Evolutionary conservation across 2,113 vertebrate genomes (phyloP).

Genomic region (Heterotilapia buettikoferi): DNA sequence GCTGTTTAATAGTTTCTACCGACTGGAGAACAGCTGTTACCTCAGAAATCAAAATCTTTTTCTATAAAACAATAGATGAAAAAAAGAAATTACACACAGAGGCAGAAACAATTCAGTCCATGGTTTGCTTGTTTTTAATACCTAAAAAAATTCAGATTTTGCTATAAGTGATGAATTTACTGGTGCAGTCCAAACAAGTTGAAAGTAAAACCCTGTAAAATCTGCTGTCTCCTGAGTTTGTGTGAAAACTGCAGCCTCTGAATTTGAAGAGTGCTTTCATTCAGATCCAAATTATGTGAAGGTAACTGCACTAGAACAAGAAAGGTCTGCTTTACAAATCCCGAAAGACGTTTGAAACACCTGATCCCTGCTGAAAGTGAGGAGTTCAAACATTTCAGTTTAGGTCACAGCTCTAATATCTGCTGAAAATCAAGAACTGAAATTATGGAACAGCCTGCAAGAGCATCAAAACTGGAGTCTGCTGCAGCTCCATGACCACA

Average conservation of each 20-base stretch:
- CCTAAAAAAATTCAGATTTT: fast-evolving
- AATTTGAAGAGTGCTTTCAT: neutral
- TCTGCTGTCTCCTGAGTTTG: fast-evolving
- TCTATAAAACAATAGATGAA: neutral
- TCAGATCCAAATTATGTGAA: neutral
- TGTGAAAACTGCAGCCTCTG: neutral
- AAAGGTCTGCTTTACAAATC: neutral
- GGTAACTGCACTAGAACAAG: neutral
- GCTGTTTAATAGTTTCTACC: neutral
- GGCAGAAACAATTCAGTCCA: neutral
- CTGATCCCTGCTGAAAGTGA: neutral
- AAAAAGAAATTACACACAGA: fast-evolving
- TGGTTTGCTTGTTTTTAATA: fast-evolving
- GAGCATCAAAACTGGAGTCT: fast-evolving
- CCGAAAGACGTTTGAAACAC: neutral
- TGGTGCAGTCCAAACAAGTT: fast-evolving
- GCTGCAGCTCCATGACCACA: neutral
- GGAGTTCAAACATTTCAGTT: neutral
- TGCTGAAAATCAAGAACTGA: neutral
- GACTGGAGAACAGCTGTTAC: fast-evolving
- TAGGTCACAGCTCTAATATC: neutral
- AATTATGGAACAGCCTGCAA: fast-evolving
- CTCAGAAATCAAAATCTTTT: fast-evolving
- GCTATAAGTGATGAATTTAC: neutral
- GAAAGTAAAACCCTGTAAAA: neutral